These are phyloP conservation scores for Caenorhabditis sp. DNA, from an alignment of 2,888 invertebrate genomes.

Conservation along the genomic window DNA sequence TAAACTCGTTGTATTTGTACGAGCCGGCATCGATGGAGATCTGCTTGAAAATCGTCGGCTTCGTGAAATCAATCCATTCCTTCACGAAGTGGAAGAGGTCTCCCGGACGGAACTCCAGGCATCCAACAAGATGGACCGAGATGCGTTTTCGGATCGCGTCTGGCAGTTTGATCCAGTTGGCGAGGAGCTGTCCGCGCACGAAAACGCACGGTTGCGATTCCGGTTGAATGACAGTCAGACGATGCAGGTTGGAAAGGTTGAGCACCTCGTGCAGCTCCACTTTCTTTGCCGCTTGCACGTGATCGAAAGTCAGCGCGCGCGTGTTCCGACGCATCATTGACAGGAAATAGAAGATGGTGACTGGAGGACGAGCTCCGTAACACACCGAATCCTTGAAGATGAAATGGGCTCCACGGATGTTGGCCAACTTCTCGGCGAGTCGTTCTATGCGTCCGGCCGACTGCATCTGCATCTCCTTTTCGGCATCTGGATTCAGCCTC, in stretches of 20 bases:
- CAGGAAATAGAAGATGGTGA: conserved; percentile 52
- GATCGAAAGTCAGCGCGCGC: conserved; percentile 47
- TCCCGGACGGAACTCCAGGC: conserved; percentile 40
- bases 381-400: conserved; percentile 52
- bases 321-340: conserved; percentile 24
- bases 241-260: conserved; percentile 30
- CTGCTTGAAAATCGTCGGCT: conserved; percentile 44
- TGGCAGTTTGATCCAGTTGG: conserved; percentile 41
- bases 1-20: conserved; percentile 52
- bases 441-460: conserved; percentile 50
- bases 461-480: conserved; percentile 11
- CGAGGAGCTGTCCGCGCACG: conserved; percentile 9
- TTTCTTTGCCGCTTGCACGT: conserved; percentile 33
- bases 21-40: conserved; percentile 54
- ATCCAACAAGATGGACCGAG: conserved; percentile 49
- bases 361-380: conserved; percentile 51
- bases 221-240: conserved; percentile 46
- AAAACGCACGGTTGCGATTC: conserved; percentile 28
- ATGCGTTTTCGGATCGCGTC: conserved; percentile 32
- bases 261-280: conserved; percentile 45
- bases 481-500: neutral
- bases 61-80: conserved; percentile 15
- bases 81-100: conserved; percentile 27
- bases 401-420: conserved; percentile 34
- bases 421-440: conserved; percentile 22